phyloP scores from a whole-genome alignment of 2,797 vertebrate genomes.

The Smutsia gigantea region DNA sequence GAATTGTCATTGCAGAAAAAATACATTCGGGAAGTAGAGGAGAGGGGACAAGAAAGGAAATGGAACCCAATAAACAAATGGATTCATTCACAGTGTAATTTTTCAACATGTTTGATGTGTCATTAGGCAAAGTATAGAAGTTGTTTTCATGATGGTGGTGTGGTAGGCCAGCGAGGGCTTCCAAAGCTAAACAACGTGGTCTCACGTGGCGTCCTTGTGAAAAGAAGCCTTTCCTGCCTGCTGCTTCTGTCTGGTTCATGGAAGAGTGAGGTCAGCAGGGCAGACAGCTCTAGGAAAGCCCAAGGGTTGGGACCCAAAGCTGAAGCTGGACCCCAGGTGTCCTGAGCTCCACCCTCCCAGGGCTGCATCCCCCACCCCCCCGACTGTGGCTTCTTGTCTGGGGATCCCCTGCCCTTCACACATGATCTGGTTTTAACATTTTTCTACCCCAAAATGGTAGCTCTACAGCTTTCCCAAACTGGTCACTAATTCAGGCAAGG shows the following conservation, averaged over 20 bases:
- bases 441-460: not conserved
- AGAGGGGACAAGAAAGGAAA: slow-evolving; percentile 54
- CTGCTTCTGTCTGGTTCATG: not conserved
- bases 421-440: not conserved
- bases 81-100: slow-evolving; percentile 39
- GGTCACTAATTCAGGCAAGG: not conserved
- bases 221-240: fast-evolving
- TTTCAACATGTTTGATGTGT: slow-evolving; percentile 53
- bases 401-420: not conserved
- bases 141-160: not conserved
- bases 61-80: slow-evolving; percentile 63
- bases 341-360: not conserved
- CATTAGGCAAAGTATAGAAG: slow-evolving; percentile 18
- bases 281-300: not conserved
- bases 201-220: not conserved
- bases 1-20: slow-evolving; percentile 68
- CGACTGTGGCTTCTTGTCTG: not conserved
- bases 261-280: not conserved
- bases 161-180: not conserved
- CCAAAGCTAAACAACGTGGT: not conserved
- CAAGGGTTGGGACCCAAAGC: not conserved
- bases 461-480: not conserved
- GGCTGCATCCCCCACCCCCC: fast-evolving
- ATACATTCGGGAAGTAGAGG: slow-evolving; percentile 27
- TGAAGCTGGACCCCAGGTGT: not conserved